A percentile compares a stretch with the other conserved stretches of the same genome.
phyloP scores from a whole-genome alignment of 2,113 vertebrate species.

The Brienomyrus longianalis region DNA sequence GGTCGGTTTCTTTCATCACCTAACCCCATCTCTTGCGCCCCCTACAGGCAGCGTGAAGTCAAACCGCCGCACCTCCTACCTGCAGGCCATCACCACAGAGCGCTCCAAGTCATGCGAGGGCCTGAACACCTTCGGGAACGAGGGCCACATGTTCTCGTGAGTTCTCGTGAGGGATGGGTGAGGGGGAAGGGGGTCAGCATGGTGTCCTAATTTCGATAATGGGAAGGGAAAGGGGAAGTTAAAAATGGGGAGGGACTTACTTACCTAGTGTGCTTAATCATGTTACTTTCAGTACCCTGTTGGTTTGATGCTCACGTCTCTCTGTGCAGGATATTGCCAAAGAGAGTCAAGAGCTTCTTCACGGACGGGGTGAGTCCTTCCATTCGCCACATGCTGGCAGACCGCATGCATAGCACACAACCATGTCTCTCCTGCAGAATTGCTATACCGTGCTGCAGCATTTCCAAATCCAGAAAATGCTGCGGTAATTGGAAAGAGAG shows the following conservation, averaged over 20 bases:
- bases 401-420: not conserved
- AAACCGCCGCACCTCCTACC: constrained; percentile 91
- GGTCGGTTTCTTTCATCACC: constrained; percentile 8
- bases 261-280: not conserved
- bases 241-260: not conserved
- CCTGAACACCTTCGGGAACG: constrained; percentile 84
- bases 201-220: not conserved
- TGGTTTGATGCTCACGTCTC: constrained; percentile 21
- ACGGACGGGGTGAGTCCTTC: constrained; percentile 78
- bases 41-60: constrained; percentile 82
- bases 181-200: not conserved
- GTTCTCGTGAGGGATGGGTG: constrained; percentile 19
- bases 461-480: not conserved
- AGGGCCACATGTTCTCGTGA: constrained; percentile 71
- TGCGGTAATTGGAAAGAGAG: not conserved
- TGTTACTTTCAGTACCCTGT: not conserved
- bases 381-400: not conserved
- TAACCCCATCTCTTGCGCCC: not conserved
- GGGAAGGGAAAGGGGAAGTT: not conserved
- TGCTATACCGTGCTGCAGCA: not conserved
- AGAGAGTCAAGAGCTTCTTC: constrained; percentile 91
- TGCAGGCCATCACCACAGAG: constrained; percentile 89
- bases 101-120: constrained; percentile 97
- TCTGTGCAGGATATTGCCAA: constrained; percentile 75
- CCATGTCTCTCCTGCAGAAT: not conserved